Conservation (phyloP, 2,797 vertebrate species). For the Chrosomus eos region DNA sequence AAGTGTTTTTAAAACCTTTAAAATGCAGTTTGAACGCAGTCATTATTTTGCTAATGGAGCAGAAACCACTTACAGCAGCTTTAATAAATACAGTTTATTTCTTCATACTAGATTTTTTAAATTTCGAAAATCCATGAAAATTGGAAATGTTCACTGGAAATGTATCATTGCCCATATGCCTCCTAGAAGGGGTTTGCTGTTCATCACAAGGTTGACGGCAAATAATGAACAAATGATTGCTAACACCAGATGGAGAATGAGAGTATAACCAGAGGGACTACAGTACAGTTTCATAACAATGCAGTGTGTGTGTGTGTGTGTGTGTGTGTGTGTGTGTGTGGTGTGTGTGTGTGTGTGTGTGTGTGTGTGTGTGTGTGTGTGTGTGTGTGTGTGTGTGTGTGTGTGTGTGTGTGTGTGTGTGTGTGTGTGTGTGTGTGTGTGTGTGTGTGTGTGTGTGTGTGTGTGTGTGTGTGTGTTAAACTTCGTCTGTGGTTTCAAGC, state of each 20-base stretch:
- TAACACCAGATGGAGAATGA: slow-evolving; percentile 61
- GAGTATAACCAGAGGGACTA: slow-evolving; percentile 65
- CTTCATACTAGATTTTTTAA: neutral
- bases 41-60: neutral
- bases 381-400: slow-evolving; percentile 36
- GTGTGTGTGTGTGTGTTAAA: neutral
- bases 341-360: slow-evolving; percentile 22
- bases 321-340: slow-evolving; percentile 20
- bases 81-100: neutral
- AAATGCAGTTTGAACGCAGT: neutral
- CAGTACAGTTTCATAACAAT: slow-evolving; percentile 68
- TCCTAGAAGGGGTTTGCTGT: neutral
- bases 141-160: neutral
- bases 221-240: slow-evolving; percentile 12
- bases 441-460: slow-evolving; percentile 12
- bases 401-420: slow-evolving; percentile 3
- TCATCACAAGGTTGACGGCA: neutral
- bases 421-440: slow-evolving; percentile 7
- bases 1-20: neutral
- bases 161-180: neutral
- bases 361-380: slow-evolving; percentile 53
- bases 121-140: neutral
- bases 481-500: neutral
- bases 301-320: slow-evolving; percentile 52
- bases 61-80: neutral